Percentiles rank a stretch among this genome's conserved stretches.
These are phyloP conservation scores for Diarsia brunnea DNA, from an alignment of 2,888 invertebrate species.

Conservation along the genomic window DNA sequence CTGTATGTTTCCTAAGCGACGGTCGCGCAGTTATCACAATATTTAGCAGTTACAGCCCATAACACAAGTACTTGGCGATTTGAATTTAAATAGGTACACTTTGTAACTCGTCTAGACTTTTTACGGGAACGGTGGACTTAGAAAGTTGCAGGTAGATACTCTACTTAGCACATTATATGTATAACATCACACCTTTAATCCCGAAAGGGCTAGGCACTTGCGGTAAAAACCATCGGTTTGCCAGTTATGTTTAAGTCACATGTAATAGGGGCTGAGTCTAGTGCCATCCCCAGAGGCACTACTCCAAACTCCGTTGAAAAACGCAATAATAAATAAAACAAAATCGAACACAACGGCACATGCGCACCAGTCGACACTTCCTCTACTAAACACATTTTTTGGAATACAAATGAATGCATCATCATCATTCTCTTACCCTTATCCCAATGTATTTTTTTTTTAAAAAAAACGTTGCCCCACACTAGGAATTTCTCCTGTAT, in stretches of 20 bases:
- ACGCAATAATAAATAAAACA: background rate
- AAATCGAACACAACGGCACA: background rate
- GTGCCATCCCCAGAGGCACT: no score
- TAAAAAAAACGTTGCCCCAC: no score
- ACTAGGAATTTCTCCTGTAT: no score
- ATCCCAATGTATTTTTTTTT: no score
- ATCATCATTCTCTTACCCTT: no score
- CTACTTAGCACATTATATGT: background rate
- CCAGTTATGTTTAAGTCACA: background rate
- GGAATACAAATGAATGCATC: no score
- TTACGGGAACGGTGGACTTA: constrained; percentile 20
- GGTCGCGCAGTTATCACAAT: constrained; percentile 59
- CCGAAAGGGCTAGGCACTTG: background rate
- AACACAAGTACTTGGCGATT: constrained; percentile 61
- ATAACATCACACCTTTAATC: background rate
- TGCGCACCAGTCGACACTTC: no score
- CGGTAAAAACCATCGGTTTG: background rate
- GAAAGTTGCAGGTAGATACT: constrained; percentile 1
- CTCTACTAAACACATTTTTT: no score
- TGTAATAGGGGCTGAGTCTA: background rate
- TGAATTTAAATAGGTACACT: constrained; percentile 64
- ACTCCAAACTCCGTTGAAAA: background rate
- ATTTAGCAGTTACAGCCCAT: constrained; percentile 60
- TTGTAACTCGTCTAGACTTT: constrained; percentile 56
- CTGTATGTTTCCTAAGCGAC: constrained; percentile 43